Percentiles rank a stretch among this genome's conserved stretches.
Conservation (phyloP, 2,888 invertebrate species). For the Oscheius myriophilus region DNA sequence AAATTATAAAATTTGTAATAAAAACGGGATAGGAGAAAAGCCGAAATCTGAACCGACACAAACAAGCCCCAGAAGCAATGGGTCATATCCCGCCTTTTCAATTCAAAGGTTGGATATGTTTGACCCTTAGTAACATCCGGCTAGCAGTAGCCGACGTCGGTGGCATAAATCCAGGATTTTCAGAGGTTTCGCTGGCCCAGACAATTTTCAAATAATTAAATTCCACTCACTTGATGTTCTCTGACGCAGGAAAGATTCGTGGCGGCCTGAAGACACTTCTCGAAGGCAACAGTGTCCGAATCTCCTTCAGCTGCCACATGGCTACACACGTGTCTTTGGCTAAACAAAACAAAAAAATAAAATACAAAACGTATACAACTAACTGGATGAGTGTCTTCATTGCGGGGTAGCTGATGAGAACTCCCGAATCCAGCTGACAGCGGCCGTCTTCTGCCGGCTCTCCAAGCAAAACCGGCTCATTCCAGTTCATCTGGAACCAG, state of each 20-base stretch:
- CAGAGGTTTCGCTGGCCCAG: too few relatives aligned
- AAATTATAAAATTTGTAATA: constrained; percentile 3
- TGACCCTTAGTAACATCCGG: too few relatives aligned
- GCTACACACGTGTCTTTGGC: constrained; percentile 60
- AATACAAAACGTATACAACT: constrained; percentile 13
- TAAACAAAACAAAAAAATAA: constrained; percentile 32
- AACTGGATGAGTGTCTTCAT: constrained; percentile 79
- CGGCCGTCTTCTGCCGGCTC: constrained; percentile 59
- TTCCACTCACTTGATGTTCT: constrained; percentile 50
- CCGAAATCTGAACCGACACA: too few relatives aligned
- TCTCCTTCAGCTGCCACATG: constrained; percentile 40
- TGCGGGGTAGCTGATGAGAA: constrained; percentile 87
- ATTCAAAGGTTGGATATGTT: background rate
- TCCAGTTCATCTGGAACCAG: constrained; percentile 60
- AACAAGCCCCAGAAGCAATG: too few relatives aligned
- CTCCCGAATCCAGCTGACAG: constrained; percentile 81
- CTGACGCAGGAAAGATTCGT: constrained; percentile 61
- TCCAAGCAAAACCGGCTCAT: constrained; percentile 53
- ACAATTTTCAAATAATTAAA: too few relatives aligned
- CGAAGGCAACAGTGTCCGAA: constrained; percentile 62
- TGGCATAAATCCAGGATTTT: too few relatives aligned
- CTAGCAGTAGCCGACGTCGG: too few relatives aligned
- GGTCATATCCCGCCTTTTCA: too few relatives aligned
- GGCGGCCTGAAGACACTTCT: constrained; percentile 63
- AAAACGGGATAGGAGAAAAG: too few relatives aligned